A percentile compares a stretch with the other conserved stretches of the same genome.
phyloP scores from a whole-genome alignment of 2,113 vertebrate species.

The Neotoma lepida region DNA sequence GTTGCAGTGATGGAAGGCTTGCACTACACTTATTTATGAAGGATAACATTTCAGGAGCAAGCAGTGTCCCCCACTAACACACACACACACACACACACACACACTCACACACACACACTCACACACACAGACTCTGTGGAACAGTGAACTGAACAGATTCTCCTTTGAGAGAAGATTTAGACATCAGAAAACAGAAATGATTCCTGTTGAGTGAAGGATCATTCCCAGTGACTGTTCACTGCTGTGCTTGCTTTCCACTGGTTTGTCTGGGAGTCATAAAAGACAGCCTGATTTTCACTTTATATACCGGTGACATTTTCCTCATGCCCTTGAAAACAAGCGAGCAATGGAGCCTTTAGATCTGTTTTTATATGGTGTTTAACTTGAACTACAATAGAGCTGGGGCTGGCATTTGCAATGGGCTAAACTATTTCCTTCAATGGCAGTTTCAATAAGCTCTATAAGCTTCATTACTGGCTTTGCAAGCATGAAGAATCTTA shows the following conservation, averaged over 20 bases:
- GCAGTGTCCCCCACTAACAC: slow-evolving; percentile 69
- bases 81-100: background rate
- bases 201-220: slow-evolving; percentile 60
- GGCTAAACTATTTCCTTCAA: slow-evolving; percentile 75
- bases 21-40: slow-evolving; percentile 76
- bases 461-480: slow-evolving; percentile 76
- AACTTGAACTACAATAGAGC: slow-evolving; percentile 70
- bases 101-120: slow-evolving; percentile 6
- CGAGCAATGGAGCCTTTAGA: slow-evolving; percentile 67
- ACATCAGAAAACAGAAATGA: slow-evolving; percentile 61
- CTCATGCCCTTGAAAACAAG: slow-evolving; percentile 74
- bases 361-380: slow-evolving; percentile 72
- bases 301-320: slow-evolving; percentile 65
- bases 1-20: slow-evolving; percentile 84
- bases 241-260: slow-evolving; percentile 37
- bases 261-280: slow-evolving; percentile 2
- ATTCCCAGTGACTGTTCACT: slow-evolving; percentile 4
- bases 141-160: slow-evolving; percentile 71
- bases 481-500: slow-evolving; percentile 55
- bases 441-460: slow-evolving; percentile 76
- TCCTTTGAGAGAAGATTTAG: slow-evolving; percentile 67
- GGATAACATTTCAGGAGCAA: slow-evolving; percentile 79
- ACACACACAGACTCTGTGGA: slow-evolving; percentile 63
- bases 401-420: slow-evolving; percentile 73
- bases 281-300: background rate